Percentiles rank a stretch among this genome's conserved stretches.
phyloP scores from a whole-genome alignment of 2,888 invertebrate species.

The Torymus texanus region DNA sequence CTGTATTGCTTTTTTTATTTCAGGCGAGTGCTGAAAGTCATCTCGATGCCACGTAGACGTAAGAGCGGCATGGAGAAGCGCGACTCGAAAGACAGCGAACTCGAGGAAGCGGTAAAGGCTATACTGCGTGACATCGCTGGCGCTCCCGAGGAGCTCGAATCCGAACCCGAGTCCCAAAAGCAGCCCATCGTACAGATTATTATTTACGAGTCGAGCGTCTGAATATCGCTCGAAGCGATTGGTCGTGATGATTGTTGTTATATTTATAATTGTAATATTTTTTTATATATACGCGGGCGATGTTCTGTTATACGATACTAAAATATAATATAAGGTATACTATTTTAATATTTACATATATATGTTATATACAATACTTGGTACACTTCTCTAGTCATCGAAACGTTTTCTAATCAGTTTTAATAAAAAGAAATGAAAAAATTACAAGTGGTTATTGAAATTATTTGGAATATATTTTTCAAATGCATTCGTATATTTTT shows the following conservation, averaged over 20 bases:
- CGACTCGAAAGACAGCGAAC: slow-evolving; percentile 77
- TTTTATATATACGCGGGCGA: too few species aligned
- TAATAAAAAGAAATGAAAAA: neutral
- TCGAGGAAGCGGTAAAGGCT: slow-evolving; percentile 87
- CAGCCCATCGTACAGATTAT: slow-evolving; percentile 87
- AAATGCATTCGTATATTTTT: too few species aligned
- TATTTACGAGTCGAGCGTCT: slow-evolving; percentile 92
- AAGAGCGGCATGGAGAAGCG: slow-evolving; percentile 76
- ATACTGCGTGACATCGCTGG: slow-evolving; percentile 84
- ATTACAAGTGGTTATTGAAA: neutral
- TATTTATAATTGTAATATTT: too few species aligned
- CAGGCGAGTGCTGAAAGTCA: slow-evolving; percentile 81
- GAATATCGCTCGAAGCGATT: neutral
- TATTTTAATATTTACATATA: too few species aligned
- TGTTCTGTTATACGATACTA: too few species aligned
- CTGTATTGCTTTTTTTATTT: slow-evolving; percentile 13
- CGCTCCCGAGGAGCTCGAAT: slow-evolving; percentile 67
- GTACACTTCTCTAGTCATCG: neutral
- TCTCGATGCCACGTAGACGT: slow-evolving; percentile 82
- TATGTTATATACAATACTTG: neutral
- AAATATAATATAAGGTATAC: too few species aligned
- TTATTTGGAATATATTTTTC: too few species aligned
- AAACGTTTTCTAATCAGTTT: neutral
- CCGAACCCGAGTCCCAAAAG: slow-evolving; percentile 68
- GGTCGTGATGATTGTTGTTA: too few species aligned